These are phyloP conservation scores for Acanthornis magna DNA, from an alignment of 2,797 vertebrate species.

Conservation along the genomic window DNA sequence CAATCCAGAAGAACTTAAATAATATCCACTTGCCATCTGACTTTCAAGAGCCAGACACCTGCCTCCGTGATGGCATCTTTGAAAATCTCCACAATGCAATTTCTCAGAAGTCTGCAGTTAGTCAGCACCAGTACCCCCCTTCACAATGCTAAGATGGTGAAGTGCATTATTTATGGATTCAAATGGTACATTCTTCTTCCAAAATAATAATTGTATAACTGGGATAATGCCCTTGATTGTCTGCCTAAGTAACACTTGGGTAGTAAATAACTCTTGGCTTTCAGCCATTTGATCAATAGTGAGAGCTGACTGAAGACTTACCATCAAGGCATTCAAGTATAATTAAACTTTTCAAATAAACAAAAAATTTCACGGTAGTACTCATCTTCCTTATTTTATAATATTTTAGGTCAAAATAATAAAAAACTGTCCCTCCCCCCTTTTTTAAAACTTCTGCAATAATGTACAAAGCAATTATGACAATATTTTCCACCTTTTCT, in stretches of 20 bases:
- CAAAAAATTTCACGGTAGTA: not conserved
- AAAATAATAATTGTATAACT: not conserved
- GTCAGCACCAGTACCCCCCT: not conserved
- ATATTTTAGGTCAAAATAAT: not conserved
- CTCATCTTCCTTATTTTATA: not conserved
- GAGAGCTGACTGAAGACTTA: not conserved
- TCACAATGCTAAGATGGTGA: not conserved
- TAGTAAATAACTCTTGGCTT: conserved; percentile 23
- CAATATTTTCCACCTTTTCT: not conserved
- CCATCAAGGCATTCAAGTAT: not conserved
- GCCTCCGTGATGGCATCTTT: not conserved
- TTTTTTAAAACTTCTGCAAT: not conserved
- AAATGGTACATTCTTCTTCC: conserved; percentile 7
- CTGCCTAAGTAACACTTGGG: not conserved
- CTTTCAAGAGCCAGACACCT: not conserved
- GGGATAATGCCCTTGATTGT: not conserved
- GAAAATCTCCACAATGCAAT: not conserved
- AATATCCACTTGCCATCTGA: not conserved
- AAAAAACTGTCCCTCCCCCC: not conserved
- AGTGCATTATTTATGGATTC: conserved; percentile 55
- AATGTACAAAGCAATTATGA: not conserved
- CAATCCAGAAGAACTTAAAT: not conserved
- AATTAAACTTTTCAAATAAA: not conserved
- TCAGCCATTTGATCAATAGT: conserved; percentile 4
- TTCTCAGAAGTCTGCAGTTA: conserved; percentile 36